phyloP scores from a whole-genome alignment of 2,797 vertebrate genomes.

The Pipistrellus nathusii region DNA sequence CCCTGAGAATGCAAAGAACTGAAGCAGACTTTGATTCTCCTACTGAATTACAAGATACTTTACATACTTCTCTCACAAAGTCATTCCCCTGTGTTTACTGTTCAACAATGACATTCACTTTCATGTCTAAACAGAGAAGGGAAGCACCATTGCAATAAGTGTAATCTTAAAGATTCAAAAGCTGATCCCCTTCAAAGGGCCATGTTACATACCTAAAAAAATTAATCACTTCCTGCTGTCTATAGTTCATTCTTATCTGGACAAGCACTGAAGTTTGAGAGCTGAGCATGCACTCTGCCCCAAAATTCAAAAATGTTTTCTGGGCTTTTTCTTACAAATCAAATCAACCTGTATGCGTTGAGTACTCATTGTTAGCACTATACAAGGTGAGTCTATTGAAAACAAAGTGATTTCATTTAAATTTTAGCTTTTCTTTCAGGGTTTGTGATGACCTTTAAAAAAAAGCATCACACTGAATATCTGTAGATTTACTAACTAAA shows the following conservation, averaged over 20 bases:
- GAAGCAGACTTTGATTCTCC: constrained; percentile 83
- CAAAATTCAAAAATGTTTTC: constrained; percentile 8
- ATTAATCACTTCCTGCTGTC: constrained; percentile 84
- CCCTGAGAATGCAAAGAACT: constrained; percentile 85
- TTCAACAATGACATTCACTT: constrained; percentile 85
- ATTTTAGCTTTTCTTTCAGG: constrained; percentile 34
- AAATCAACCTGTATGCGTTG: constrained; percentile 33
- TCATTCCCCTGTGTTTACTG: constrained; percentile 83
- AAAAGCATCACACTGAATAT: neutral
- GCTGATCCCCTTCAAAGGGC: constrained; percentile 82
- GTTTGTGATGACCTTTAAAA: neutral
- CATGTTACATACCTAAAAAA: constrained; percentile 86
- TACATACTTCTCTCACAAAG: constrained; percentile 85
- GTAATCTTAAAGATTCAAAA: constrained; percentile 80
- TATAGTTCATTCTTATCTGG: constrained; percentile 37
- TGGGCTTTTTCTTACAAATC: constrained; percentile 56
- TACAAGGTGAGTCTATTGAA: neutral
- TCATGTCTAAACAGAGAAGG: constrained; percentile 83
- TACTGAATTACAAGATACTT: constrained; percentile 87
- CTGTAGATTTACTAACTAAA: constrained; percentile 7
- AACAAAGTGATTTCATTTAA: constrained; percentile 49
- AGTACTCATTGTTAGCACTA: neutral
- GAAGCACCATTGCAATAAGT: constrained; percentile 57
- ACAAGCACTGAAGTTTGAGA: neutral
- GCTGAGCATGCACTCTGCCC: neutral